Conservation (phyloP, 2,797 vertebrate species). For the Gadopsis bispinosus region DNA sequence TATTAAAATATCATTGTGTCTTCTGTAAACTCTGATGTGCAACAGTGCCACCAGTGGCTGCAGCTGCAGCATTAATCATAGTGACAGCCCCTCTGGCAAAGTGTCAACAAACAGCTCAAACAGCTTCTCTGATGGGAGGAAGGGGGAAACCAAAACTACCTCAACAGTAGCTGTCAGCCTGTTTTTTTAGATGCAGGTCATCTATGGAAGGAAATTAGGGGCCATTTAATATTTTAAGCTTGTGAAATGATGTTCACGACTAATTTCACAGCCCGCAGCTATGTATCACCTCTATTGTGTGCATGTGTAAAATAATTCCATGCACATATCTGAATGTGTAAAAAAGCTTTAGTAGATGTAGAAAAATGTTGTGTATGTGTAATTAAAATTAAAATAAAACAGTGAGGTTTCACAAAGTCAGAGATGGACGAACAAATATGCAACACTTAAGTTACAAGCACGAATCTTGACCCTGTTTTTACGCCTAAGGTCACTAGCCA, state of each 20-base stretch:
- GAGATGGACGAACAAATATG: neutral
- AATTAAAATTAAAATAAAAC: neutral
- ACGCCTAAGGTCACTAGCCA: too few relatives aligned
- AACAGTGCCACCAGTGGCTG: conserved; percentile 13
- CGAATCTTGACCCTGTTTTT: too few relatives aligned
- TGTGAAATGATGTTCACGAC: too few relatives aligned
- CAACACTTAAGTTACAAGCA: neutral
- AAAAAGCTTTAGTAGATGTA: too few relatives aligned
- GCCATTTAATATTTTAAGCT: too few relatives aligned
- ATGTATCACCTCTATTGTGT: too few relatives aligned
- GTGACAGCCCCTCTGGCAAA: conserved; percentile 20
- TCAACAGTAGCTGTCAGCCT: conserved; percentile 14
- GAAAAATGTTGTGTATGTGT: too few relatives aligned
- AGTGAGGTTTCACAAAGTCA: neutral
- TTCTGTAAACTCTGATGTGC: conserved; percentile 11
- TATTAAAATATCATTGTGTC: neutral
- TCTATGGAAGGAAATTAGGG: too few relatives aligned
- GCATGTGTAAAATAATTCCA: too few relatives aligned
- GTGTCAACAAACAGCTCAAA: conserved; percentile 32
- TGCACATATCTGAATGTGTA: too few relatives aligned
- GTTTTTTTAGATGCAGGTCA: neutral
- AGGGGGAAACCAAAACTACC: conserved; percentile 20
- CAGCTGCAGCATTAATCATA: conserved; percentile 46
- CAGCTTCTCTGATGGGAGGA: conserved; percentile 4
- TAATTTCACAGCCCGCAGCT: too few relatives aligned